Conservation (phyloP, 2,113 vertebrate genomes). For the Raja brachyura region DNA sequence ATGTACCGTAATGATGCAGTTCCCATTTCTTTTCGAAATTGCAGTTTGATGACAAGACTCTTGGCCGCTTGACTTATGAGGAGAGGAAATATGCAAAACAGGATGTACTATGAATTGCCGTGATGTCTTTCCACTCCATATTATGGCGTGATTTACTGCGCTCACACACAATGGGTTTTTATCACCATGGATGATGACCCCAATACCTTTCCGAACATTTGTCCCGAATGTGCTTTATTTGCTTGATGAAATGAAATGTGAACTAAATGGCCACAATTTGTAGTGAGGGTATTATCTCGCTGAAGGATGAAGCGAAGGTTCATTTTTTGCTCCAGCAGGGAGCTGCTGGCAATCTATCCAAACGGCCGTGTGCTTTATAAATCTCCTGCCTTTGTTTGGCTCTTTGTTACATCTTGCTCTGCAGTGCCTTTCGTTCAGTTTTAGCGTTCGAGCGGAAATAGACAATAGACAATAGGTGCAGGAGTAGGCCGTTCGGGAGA, state of each 20-base stretch:
- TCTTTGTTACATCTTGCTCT: background rate
- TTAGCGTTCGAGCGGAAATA: no score
- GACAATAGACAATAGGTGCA: no score
- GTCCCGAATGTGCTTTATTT: conserved; percentile 19
- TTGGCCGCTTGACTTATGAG: background rate
- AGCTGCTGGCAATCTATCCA: background rate
- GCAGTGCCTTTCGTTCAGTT: background rate
- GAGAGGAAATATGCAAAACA: conserved; percentile 17
- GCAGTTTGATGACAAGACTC: background rate
- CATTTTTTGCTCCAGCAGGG: background rate
- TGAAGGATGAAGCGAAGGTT: background rate
- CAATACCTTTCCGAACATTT: conserved; percentile 27
- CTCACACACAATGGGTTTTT: background rate
- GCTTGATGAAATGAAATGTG: conserved; percentile 21
- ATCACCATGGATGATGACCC: background rate
- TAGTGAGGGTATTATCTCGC: background rate
- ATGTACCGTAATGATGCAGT: background rate
- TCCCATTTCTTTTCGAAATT: conserved; percentile 1
- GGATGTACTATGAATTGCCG: background rate
- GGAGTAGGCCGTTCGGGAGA: no score
- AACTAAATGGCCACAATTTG: conserved; percentile 34
- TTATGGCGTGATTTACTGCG: conserved; percentile 26
- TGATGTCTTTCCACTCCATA: conserved; percentile 3
- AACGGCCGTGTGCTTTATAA: background rate
- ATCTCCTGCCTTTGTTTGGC: background rate